Conservation (phyloP, 2,113 vertebrate species). For the Laticauda laticaudata region DNA sequence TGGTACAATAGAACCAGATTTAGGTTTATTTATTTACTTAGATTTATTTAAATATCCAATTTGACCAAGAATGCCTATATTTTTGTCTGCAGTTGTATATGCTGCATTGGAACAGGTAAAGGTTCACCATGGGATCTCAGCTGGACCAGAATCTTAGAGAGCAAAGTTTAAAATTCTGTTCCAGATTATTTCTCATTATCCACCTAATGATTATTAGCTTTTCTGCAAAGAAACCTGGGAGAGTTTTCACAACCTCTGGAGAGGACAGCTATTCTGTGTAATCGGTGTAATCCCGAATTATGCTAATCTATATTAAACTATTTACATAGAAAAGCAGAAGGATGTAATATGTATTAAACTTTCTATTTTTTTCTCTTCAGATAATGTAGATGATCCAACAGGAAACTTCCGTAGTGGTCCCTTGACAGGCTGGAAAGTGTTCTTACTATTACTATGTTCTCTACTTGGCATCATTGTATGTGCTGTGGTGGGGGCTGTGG, state of each 20-base stretch:
- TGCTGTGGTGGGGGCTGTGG: slow-evolving; percentile 93
- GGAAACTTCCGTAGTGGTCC: slow-evolving; percentile 94
- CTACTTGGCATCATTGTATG: slow-evolving; percentile 96
- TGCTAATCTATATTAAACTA: background rate
- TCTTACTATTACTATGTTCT: slow-evolving; percentile 89
- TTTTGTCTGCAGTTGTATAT: background rate
- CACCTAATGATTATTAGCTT: background rate
- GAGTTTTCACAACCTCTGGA: background rate
- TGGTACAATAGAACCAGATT: background rate
- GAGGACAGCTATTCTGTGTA: background rate
- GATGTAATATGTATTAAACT: background rate
- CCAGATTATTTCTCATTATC: background rate
- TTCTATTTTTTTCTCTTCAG: slow-evolving; percentile 52
- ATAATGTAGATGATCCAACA: slow-evolving; percentile 94
- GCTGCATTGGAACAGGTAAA: background rate
- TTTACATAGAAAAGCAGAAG: background rate
- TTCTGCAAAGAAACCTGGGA: background rate
- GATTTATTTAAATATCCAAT: background rate
- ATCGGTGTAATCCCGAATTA: background rate
- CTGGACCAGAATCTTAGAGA: background rate
- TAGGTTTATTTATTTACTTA: background rate
- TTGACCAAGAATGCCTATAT: background rate
- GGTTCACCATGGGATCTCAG: background rate
- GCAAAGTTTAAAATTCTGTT: background rate
- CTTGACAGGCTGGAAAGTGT: slow-evolving; percentile 95